phyloP scores from a whole-genome alignment of 2,888 invertebrate species.

The Philhelius pedissequus region DNA sequence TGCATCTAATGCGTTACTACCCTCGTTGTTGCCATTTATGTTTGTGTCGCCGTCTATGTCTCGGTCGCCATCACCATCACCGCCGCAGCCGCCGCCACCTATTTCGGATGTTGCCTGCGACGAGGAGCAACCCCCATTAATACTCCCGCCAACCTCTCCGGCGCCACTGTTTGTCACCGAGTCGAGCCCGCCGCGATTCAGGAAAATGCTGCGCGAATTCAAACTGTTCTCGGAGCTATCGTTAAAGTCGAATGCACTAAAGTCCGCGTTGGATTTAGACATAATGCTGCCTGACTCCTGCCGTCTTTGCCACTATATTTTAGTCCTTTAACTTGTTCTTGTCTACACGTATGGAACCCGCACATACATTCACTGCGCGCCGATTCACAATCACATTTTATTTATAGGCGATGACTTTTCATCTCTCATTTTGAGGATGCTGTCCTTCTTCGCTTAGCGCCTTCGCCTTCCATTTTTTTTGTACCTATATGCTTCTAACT shows the following conservation, averaged over 20 bases:
- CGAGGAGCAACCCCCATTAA: constrained; percentile 58
- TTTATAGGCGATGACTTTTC: constrained; percentile 66
- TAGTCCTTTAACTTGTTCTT: constrained; percentile 22
- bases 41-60: constrained; percentile 42
- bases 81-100: constrained; percentile 24
- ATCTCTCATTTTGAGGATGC: constrained; percentile 60
- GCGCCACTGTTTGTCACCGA: constrained; percentile 51
- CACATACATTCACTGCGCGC: constrained; percentile 59
- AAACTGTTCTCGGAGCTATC: constrained; percentile 78
- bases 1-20: constrained; percentile 67
- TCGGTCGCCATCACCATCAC: not conserved
- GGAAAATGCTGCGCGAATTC: constrained; percentile 75
- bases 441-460: constrained; percentile 55
- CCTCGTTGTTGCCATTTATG: constrained; percentile 60
- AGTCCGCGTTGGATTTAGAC: constrained; percentile 75
- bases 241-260: constrained; percentile 78
- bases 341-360: constrained; percentile 31
- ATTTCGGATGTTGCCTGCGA: constrained; percentile 57
- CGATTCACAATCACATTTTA: constrained; percentile 68
- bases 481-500: constrained; percentile 7
- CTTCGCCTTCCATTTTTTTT: constrained; percentile 65
- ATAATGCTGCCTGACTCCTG: constrained; percentile 66
- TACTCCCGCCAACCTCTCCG: constrained; percentile 65
- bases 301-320: not conserved
- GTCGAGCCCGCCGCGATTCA: constrained; percentile 74